phyloP scores from a whole-genome alignment of 1,140 invertebrate genomes.

The Zaprionus lachaisei region DNA sequence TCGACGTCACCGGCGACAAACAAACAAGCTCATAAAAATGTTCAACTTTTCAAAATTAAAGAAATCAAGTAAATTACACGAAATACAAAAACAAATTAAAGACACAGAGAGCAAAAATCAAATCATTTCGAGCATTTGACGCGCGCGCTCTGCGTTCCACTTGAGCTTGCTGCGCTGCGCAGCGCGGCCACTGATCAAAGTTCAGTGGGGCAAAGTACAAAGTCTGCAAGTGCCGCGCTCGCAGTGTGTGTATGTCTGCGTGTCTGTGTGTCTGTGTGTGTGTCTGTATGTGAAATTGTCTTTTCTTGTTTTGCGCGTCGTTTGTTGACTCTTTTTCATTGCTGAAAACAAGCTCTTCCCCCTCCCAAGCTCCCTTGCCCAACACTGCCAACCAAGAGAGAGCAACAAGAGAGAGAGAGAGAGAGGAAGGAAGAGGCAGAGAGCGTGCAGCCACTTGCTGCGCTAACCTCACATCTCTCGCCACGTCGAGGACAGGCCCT shows the following conservation, averaged over 20 bases:
- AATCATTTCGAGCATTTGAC: slow-evolving; percentile 51
- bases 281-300: slow-evolving; percentile 18
- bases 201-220: slow-evolving; percentile 83
- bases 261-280: slow-evolving; percentile 3
- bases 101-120: slow-evolving; percentile 17
- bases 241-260: background rate
- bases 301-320: slow-evolving; percentile 27
- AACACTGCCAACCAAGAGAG: too few species aligned
- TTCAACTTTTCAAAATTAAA: slow-evolving; percentile 35
- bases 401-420: too few species aligned
- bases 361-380: too few species aligned
- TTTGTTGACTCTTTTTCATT: slow-evolving; percentile 66
- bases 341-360: slow-evolving; percentile 13
- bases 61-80: slow-evolving; percentile 45
- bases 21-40: slow-evolving; percentile 48
- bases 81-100: slow-evolving; percentile 4
- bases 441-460: slow-evolving; percentile 12
- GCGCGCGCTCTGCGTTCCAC: slow-evolving; percentile 36
- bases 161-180: slow-evolving; percentile 32
- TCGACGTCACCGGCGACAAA: background rate
- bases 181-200: slow-evolving; percentile 64
- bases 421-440: background rate
- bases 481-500: slow-evolving; percentile 23
- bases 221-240: slow-evolving; percentile 74
- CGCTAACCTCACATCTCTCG: background rate